A percentile compares a stretch with the other conserved stretches of the same genome.
Conservation (phyloP, 2,797 vertebrate species). For the Pelochelys cantorii region DNA sequence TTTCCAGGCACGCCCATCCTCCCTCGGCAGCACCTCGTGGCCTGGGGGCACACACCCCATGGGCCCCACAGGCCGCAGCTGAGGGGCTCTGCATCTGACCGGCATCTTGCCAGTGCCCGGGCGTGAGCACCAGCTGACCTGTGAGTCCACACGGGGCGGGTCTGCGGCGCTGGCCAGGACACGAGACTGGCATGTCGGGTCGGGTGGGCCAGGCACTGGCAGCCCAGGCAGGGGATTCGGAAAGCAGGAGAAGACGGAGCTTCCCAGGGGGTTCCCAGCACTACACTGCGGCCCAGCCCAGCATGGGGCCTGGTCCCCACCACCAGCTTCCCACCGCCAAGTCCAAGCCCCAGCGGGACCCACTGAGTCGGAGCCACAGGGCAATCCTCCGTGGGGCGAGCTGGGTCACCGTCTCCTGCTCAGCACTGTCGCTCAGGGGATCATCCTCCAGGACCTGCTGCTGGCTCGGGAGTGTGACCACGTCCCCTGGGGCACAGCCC, state of each 20-base stretch:
- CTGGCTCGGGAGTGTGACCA: conserved; percentile 66
- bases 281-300: background rate
- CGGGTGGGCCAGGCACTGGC: background rate
- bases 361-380: conserved; percentile 79
- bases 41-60: no score
- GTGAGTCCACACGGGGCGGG: no score
- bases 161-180: background rate
- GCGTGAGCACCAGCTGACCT: no score
- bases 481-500: conserved; percentile 65
- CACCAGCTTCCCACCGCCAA: background rate
- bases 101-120: no score
- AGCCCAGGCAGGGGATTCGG: background rate
- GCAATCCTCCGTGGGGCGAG: conserved; percentile 81
- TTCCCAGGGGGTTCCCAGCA: background rate
- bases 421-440: conserved; percentile 61
- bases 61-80: no score
- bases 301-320: background rate
- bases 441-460: conserved; percentile 61
- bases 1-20: background rate
- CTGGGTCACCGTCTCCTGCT: conserved; percentile 74
- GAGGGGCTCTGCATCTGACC: no score
- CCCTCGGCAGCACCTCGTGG: no score
- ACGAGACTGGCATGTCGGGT: background rate
- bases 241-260: background rate
- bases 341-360: background rate